phyloP scores from a whole-genome alignment of 2,113 vertebrate species.

The Misgurnus anguillicaudatus region DNA sequence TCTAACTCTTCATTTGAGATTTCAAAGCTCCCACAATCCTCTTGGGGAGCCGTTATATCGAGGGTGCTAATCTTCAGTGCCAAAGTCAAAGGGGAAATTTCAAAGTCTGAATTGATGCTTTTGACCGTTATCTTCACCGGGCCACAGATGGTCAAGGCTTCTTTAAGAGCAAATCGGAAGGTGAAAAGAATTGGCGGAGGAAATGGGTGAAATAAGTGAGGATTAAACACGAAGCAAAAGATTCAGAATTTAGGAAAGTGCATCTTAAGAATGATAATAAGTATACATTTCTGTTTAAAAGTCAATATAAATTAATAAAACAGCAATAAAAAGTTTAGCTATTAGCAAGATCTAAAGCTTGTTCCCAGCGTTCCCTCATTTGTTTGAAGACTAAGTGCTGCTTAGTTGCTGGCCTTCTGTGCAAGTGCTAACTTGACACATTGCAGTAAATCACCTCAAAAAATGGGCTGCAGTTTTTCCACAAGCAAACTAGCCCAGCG shows the following conservation, averaged over 20 bases:
- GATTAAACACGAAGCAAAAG: not conserved
- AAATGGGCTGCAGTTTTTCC: constrained; percentile 24
- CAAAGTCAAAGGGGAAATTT: constrained; percentile 65
- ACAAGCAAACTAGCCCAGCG: constrained; percentile 27
- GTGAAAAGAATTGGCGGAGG: constrained; percentile 31
- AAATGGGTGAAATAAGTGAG: constrained; percentile 38
- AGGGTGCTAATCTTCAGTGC: constrained; percentile 61
- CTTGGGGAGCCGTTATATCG: constrained; percentile 54
- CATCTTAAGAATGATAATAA: too few relatives aligned
- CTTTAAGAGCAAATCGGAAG: constrained; percentile 51
- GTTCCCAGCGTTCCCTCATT: not conserved
- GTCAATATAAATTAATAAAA: too few relatives aligned
- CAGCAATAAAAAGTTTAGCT: not conserved
- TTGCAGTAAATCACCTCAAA: constrained; percentile 10
- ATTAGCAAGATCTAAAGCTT: constrained; percentile 5
- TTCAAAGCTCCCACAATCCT: constrained; percentile 62
- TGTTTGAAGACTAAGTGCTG: constrained; percentile 2
- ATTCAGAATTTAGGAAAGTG: too few relatives aligned
- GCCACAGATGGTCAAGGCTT: constrained; percentile 63
- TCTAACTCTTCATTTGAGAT: constrained; percentile 62
- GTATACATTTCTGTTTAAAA: too few relatives aligned
- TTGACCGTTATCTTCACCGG: constrained; percentile 62
- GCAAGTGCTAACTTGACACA: not conserved
- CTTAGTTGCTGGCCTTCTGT: constrained; percentile 4
- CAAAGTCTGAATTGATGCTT: constrained; percentile 56